These are phyloP conservation scores for Coleophora flavipennella DNA, from an alignment of 2,888 invertebrate species.

Conservation along the genomic window DNA sequence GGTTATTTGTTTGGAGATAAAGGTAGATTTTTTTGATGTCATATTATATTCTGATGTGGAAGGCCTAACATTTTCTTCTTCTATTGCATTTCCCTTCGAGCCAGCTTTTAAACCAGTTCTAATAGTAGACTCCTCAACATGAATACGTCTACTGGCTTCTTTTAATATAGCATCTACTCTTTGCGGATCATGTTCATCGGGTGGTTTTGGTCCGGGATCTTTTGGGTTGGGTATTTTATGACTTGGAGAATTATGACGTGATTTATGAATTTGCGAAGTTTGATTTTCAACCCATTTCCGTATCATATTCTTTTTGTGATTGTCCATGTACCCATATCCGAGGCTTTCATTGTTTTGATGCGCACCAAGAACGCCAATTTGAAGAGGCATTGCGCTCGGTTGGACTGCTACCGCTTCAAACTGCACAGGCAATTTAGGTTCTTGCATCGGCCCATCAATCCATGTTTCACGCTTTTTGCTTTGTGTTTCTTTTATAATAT, in stretches of 20 bases:
- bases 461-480: conserved; percentile 91
- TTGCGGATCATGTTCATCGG: conserved; percentile 43
- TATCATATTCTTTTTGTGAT: conserved; percentile 93
- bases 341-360: conserved; percentile 58
- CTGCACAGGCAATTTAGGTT: conserved; percentile 59
- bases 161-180: conserved; percentile 62
- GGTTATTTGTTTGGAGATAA: conserved; percentile 37
- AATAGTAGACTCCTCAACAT: conserved; percentile 74
- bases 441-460: conserved; percentile 95
- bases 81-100: conserved; percentile 60
- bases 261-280: conserved; percentile 84
- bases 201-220: conserved; percentile 33
- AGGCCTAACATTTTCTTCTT: conserved; percentile 60
- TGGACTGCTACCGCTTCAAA: conserved; percentile 76
- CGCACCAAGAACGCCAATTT: conserved; percentile 53
- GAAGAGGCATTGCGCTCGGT: conserved; percentile 49
- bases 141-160: conserved; percentile 68
- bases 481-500: conserved; percentile 84
- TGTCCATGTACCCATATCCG: conserved; percentile 93
- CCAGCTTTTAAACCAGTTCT: conserved; percentile 74
- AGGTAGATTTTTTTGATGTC: conserved; percentile 30
- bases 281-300: conserved; percentile 95
- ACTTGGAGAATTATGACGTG: conserved; percentile 70
- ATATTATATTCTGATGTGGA: conserved; percentile 42
- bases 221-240: conserved; percentile 44